Percentiles rank a stretch among this genome's conserved stretches.
phyloP scores from a whole-genome alignment of 1,140 invertebrate genomes.

The Hyles vespertilio region DNA sequence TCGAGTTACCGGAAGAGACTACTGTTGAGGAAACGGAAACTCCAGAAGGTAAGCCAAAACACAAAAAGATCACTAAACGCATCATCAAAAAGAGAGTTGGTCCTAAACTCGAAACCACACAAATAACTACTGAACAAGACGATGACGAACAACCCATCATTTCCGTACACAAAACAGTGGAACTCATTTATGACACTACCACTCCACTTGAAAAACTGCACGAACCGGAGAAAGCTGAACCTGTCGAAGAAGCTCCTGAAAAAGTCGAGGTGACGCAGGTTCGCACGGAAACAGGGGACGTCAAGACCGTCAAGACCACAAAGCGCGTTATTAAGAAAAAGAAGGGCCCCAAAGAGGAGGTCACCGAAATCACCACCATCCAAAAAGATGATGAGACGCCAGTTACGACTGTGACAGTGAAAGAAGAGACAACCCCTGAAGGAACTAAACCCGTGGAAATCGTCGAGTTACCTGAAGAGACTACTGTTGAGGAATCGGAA shows the following conservation, averaged over 20 bases:
- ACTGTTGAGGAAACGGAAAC: constrained; percentile 23
- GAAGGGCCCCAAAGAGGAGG: constrained; percentile 23
- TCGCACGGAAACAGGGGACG: not conserved
- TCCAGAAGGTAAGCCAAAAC: constrained; percentile 10
- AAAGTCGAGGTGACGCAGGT: not conserved
- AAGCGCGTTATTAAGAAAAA: not conserved
- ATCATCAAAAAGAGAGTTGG: constrained; percentile 38
- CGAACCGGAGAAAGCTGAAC: constrained; percentile 7
- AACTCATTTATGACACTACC: constrained; percentile 4
- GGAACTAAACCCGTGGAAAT: constrained; percentile 16
- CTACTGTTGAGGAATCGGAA: constrained; percentile 35
- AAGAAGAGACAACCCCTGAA: constrained; percentile 18
- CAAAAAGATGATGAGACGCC: constrained; percentile 45
- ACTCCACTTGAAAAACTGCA: not conserved
- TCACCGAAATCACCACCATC: constrained; percentile 46
- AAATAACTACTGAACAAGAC: not conserved
- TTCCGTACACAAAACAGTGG: constrained; percentile 5
- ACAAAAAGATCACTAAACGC: constrained; percentile 31
- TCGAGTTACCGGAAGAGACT: constrained; percentile 25
- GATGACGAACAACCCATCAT: not conserved
- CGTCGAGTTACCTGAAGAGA: constrained; percentile 29
- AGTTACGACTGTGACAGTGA: constrained; percentile 33
- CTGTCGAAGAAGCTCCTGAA: constrained; percentile 1
- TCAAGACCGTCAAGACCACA: not conserved
- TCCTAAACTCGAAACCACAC: not conserved